phyloP scores from a whole-genome alignment of 2,888 invertebrate species.

The Phaedon cochleariae region DNA sequence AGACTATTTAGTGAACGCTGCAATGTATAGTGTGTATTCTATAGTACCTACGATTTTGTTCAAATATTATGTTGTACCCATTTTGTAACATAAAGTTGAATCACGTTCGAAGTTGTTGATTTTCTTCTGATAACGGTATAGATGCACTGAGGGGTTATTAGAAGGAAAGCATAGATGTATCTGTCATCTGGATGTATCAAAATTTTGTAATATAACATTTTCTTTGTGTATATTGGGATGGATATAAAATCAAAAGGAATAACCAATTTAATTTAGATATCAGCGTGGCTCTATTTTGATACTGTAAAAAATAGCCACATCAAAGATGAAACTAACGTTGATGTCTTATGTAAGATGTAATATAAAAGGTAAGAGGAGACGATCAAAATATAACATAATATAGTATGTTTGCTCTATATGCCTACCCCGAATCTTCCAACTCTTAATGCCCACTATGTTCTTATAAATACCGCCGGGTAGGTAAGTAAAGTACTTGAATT shows the following conservation, averaged over 20 bases:
- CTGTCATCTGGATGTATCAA: constrained; percentile 33
- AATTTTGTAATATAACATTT: constrained; percentile 39
- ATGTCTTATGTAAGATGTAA: constrained; percentile 36
- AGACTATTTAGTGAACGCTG: constrained; percentile 38
- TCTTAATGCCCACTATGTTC: neutral
- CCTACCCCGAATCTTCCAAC: neutral
- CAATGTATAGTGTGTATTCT: constrained; percentile 40
- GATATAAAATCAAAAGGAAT: constrained; percentile 41
- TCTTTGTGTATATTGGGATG: constrained; percentile 41
- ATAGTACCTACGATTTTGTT: constrained; percentile 39
- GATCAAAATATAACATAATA: constrained; percentile 27
- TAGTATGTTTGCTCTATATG: neutral
- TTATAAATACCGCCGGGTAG: neutral
- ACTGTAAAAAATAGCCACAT: constrained; percentile 42
- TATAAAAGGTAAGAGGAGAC: constrained; percentile 25
- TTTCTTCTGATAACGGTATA: constrained; percentile 32
- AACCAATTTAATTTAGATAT: constrained; percentile 36
- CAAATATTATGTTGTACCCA: constrained; percentile 36
- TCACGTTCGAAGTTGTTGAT: constrained; percentile 37
- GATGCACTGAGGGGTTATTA: constrained; percentile 29
- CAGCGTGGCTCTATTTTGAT: constrained; percentile 42
- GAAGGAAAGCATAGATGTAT: constrained; percentile 37
- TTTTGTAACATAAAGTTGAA: constrained; percentile 36
- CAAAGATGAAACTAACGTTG: constrained; percentile 38
- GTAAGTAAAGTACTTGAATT: neutral